phyloP scores from a whole-genome alignment of 2,113 vertebrate genomes.

The Etheostoma spectabile region DNA sequence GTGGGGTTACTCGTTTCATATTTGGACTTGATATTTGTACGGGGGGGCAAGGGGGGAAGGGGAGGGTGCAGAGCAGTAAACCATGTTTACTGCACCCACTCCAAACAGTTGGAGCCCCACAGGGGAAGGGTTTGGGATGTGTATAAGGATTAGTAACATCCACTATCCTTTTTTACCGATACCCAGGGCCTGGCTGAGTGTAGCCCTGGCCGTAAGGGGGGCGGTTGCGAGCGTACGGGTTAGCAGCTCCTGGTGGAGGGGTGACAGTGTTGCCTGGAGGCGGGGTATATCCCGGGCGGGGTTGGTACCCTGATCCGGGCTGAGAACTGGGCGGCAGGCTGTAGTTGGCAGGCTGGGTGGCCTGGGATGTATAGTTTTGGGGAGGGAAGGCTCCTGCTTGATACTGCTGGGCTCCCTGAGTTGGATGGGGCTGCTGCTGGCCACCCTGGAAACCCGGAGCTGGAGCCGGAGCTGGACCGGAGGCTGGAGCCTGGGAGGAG shows the following conservation, averaged over 20 bases:
- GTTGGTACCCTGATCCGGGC: slow-evolving; percentile 86
- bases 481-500: slow-evolving; percentile 86
- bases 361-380: slow-evolving; percentile 94
- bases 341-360: slow-evolving; percentile 90
- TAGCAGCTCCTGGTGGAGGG: slow-evolving; percentile 90
- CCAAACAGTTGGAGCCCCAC: slow-evolving; percentile 66
- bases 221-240: slow-evolving; percentile 95
- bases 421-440: slow-evolving; percentile 84
- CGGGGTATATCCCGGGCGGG: slow-evolving; percentile 90
- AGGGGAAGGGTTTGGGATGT: slow-evolving; percentile 11
- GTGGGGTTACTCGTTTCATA: slow-evolving; percentile 59
- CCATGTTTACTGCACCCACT: slow-evolving; percentile 52
- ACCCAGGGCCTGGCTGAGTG: slow-evolving; percentile 95
- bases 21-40: slow-evolving; percentile 64
- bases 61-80: slow-evolving; percentile 38
- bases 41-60: background rate
- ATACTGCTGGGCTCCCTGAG: slow-evolving; percentile 91
- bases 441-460: slow-evolving; percentile 84
- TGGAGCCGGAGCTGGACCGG: slow-evolving; percentile 80
- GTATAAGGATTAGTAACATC: slow-evolving; percentile 36
- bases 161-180: slow-evolving; percentile 87
- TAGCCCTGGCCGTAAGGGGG: slow-evolving; percentile 94
- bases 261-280: slow-evolving; percentile 90
- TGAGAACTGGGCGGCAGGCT: slow-evolving; percentile 89
- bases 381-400: slow-evolving; percentile 89